Base-by-base conservation (phyloP, 2,113 vertebrate species). In the Cinclus cinclus region DNA sequence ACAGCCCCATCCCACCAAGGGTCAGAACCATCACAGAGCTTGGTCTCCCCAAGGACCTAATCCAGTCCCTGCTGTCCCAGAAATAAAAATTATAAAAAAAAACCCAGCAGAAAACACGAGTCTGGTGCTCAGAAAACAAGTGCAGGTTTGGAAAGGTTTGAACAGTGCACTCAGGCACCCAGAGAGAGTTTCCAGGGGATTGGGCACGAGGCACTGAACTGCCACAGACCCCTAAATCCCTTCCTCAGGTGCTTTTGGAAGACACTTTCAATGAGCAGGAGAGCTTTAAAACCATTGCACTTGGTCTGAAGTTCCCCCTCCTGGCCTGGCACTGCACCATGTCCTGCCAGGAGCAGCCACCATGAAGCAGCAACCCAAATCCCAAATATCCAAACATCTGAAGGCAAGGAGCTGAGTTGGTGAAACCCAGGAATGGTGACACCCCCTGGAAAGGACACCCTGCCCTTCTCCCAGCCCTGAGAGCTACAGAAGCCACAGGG, bases 311-410 rank as follows among this genome's bases (percentile, higher is more conserved):
- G 42, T 16, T 33, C 58, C 39, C 37, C 41, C 31, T 88, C 53
- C 71, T 21, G 19, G 41, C 41, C 35, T 49, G 33, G 50, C 56
- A 46, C 56, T 67, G 49, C 44, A 49, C 46, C 41, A 2, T 1
- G 23, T 31, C 70, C 78, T 31, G n/a, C 39, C 85, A 91, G 67
- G n/a, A 89, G 60, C 52, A 62, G 46, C 42, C 62, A 47, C 27
- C 28, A 41, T 0, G 1, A 56, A 58, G n/a, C 8, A 76, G 17
- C 11, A 58, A n/a, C 56, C 84, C 89, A 95, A 95, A 96, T 88
- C 81, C 49, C 60, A 74, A 74, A 74, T 10, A 64, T 59, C 89
- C 87, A 92, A 95, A 94, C 63, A 85, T 69, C 89, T 80, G 25
- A 37, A 53, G 64, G 81, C 94, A 85, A 95, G 83, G 83, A 84